phyloP scores from a whole-genome alignment of 2,113 vertebrate genomes.

The Rousettus leschenaultii region DNA sequence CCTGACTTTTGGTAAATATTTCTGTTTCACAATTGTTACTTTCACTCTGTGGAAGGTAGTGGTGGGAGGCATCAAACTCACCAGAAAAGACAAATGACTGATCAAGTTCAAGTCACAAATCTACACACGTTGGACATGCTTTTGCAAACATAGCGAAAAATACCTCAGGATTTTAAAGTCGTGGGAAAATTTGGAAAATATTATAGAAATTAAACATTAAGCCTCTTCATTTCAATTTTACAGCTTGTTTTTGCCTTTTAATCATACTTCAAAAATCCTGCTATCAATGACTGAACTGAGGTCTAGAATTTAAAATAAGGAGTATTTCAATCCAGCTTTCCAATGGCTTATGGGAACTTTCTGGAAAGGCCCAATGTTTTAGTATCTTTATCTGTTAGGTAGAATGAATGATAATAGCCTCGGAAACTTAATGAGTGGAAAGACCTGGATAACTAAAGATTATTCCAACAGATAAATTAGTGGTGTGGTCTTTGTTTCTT shows the following conservation, averaged over 20 bases:
- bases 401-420: constrained; percentile 44
- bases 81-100: neutral
- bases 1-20: constrained; percentile 25
- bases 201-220: constrained; percentile 27
- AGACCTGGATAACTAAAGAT: constrained; percentile 1
- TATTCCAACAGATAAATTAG: constrained; percentile 43
- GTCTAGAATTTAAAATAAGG: constrained; percentile 12
- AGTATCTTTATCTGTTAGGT: constrained; percentile 25
- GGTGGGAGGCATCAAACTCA: neutral
- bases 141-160: constrained; percentile 11
- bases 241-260: neutral
- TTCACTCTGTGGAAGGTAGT: neutral
- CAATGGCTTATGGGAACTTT: neutral
- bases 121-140: neutral
- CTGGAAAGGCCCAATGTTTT: constrained; percentile 30
- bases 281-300: neutral
- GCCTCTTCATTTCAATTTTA: constrained; percentile 1
- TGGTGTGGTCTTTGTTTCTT: constrained; percentile 3
- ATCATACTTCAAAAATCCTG: constrained; percentile 19
- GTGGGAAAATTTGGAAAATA: neutral
- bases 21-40: neutral
- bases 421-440: constrained; percentile 42
- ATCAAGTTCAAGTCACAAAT: neutral
- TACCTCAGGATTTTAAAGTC: neutral
- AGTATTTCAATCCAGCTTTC: neutral